These are phyloP conservation scores for Lasioglossum malachurum DNA, from an alignment of 2,888 invertebrate species.

Conservation along the genomic window DNA sequence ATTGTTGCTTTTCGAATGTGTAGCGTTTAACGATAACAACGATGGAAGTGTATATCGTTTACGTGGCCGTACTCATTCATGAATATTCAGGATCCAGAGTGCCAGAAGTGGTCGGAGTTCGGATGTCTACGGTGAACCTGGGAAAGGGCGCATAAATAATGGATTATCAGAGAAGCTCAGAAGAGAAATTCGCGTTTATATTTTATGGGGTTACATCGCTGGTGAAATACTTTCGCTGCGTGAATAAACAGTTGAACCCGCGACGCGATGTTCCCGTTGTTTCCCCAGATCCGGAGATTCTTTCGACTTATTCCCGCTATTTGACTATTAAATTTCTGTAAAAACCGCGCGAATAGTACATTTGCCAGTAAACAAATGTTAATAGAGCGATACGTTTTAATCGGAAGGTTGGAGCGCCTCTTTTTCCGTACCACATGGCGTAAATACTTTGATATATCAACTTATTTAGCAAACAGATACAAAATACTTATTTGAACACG, in stretches of 20 bases:
- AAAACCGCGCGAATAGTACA: background rate
- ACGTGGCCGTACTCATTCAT: constrained; percentile 34
- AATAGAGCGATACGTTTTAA: background rate
- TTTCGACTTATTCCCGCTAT: background rate
- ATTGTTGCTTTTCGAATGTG: background rate
- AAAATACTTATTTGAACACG: background rate
- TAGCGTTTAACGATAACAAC: constrained; percentile 2
- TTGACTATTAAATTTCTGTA: background rate
- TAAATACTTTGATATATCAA: background rate
- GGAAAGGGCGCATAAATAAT: constrained; percentile 49
- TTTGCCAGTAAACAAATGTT: background rate
- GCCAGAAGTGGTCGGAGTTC: constrained; percentile 37
- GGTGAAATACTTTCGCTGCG: constrained; percentile 40
- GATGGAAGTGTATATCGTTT: constrained; percentile 12
- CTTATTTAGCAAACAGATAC: background rate
- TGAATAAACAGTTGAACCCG: constrained; percentile 18
- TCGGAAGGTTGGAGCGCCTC: background rate
- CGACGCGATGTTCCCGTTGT: background rate
- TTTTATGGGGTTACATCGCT: constrained; percentile 33
- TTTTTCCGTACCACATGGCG: background rate
- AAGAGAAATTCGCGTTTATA: constrained; percentile 35
- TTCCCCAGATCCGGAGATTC: background rate
- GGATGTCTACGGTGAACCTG: constrained; percentile 30
- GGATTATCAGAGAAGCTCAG: constrained; percentile 37
- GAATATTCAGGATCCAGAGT: constrained; percentile 47